Evolutionary conservation across 2,888 invertebrate genomes (phyloP), one percentile per base, ranked within the genome.

Genomic region (Atrina japonica): DNA sequence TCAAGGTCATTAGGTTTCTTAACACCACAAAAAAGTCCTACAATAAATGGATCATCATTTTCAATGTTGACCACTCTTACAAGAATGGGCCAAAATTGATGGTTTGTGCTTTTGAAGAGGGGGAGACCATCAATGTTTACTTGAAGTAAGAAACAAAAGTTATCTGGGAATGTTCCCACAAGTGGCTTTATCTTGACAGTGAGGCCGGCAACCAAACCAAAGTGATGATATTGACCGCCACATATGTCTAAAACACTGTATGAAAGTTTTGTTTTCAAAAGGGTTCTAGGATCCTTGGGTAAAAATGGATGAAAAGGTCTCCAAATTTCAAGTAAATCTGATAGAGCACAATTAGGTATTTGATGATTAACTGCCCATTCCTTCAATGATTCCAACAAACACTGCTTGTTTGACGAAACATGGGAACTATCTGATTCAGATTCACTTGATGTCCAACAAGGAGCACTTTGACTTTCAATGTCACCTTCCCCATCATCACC

Each of bases 111-210:
- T 49, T 45, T 64, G 35, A 45, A 65, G 35, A 55, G 21, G 6
- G 66, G 56, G n/a, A 56, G 23, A 29, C 66, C 66, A 66, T 70
- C 70, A 58, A 70, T 70, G 21, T 69, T 69, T 25, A 70, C 25
- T 11, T 70, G 53, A 7, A 66, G 16, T 18, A 7, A 7, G 16
- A 66, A 49, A 25, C 27, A 2, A 7, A n/a, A n/a, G n/a, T n/a
- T n/a, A n/a, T 58, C 66, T 25, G 27, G 23, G 16, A 25, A 25
- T 9, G 27, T 23, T 2, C 27, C 25, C 21, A 52, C 9, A 25
- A n/a, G n/a, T 16, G 27, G 16, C n/a, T 27, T 25, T 21, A 52
- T 25, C 16, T 52, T 27, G 25, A 23, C 25, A 18, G 30, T 29
- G 2, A 56, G 21, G 5, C 35, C 21, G 5, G 2, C 2, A 35